Conservation (phyloP, 2,113 vertebrate genomes). For the Emberiza fucata region DNA sequence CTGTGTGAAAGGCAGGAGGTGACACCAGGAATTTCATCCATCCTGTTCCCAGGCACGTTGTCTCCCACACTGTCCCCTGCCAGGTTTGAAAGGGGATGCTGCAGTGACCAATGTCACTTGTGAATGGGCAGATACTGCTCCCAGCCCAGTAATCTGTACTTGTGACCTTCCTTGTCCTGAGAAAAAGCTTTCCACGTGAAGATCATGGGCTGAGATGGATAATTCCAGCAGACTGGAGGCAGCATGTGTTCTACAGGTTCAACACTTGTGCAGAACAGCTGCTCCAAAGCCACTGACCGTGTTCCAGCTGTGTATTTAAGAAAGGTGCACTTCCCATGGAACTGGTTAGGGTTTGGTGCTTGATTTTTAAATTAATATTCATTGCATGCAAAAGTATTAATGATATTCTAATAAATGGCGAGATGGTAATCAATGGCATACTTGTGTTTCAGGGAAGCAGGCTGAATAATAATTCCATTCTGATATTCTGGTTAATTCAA, state of each 20-base stretch:
- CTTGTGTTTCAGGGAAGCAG: not conserved
- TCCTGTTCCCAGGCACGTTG: rapidly evolving
- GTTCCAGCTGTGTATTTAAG: not conserved
- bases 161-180: not conserved
- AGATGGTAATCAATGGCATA: not conserved
- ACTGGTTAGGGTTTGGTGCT: not conserved
- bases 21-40: not conserved
- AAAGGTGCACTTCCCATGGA: not conserved
- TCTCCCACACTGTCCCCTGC: not conserved
- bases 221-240: not conserved
- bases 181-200: not conserved
- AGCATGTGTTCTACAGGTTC: rapidly evolving
- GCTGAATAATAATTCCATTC: not conserved
- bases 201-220: rapidly evolving
- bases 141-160: not conserved
- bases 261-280: not conserved
- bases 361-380: not conserved
- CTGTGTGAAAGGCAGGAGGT: not conserved
- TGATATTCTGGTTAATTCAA: not conserved
- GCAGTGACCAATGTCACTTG: not conserved
- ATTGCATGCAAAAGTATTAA: not conserved
- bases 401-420: not conserved
- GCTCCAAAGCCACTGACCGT: not conserved
- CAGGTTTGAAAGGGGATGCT: not conserved
- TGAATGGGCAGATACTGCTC: not conserved